Percentiles rank a stretch among this genome's conserved stretches.
phyloP scores from a whole-genome alignment of 2,113 vertebrate genomes.

The Promerops cafer region DNA sequence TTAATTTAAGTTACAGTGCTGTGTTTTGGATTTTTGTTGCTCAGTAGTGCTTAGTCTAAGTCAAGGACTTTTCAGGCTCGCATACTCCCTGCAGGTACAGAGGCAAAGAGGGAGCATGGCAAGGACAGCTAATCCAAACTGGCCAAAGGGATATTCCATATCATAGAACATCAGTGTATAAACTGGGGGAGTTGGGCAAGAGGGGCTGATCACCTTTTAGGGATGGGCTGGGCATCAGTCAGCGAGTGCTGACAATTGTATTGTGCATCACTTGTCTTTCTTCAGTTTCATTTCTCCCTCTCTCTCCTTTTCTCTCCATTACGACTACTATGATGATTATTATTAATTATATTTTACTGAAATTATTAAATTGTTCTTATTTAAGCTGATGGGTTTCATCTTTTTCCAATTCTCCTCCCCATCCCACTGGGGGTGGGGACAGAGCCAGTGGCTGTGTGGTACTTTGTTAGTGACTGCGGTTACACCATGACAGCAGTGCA shows the following conservation, averaged over 20 bases:
- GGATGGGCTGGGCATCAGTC: fast-evolving
- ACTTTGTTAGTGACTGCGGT: not conserved
- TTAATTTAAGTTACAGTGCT: not conserved
- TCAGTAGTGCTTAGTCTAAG: not conserved
- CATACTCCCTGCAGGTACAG: not conserved
- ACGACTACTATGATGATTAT: not conserved
- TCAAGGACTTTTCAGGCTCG: not conserved
- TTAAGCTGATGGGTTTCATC: not conserved
- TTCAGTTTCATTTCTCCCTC: fast-evolving
- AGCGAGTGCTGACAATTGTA: not conserved
- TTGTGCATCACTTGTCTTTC: not conserved
- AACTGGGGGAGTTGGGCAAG: not conserved
- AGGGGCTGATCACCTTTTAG: not conserved
- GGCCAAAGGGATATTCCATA: not conserved
- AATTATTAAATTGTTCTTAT: not conserved
- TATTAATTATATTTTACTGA: not conserved
- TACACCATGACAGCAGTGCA: not conserved
- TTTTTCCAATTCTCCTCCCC: not conserved
- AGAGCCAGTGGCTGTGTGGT: not conserved
- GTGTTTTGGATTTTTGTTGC: not conserved
- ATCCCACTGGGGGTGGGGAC: no score
- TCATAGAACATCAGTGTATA: not conserved
- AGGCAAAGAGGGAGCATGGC: not conserved
- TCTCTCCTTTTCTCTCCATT: not conserved
- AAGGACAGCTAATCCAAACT: not conserved